Evolutionary conservation across 2,888 invertebrate genomes (phyloP).

Genomic region (Meandrusa payeni): DNA sequence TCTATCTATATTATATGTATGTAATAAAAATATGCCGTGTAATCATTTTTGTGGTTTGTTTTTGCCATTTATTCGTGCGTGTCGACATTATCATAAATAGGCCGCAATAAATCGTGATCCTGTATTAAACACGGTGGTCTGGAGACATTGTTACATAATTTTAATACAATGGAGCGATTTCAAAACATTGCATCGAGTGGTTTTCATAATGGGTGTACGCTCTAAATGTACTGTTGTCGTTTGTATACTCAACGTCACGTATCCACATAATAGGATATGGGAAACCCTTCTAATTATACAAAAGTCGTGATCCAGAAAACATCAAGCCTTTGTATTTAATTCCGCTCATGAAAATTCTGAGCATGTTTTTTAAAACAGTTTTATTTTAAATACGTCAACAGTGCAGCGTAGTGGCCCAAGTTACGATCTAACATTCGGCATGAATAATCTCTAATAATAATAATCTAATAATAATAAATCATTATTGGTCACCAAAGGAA

Average conservation of each 20-base stretch:
- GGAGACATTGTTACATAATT: constrained; percentile 17
- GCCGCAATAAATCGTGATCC: constrained; percentile 5
- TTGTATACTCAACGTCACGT: constrained; percentile 15
- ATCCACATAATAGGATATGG: constrained; percentile 10
- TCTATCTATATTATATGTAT: too few relatives aligned
- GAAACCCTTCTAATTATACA: constrained; percentile 16
- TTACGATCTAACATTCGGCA: too few relatives aligned
- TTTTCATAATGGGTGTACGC: constrained; percentile 11
- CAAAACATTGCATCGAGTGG: constrained; percentile 21
- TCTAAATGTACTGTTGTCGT: constrained; percentile 7
- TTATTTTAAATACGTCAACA: too few relatives aligned
- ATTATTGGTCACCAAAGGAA: too few relatives aligned
- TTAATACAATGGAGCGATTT: constrained; percentile 24
- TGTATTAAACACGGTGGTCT: constrained; percentile 9
- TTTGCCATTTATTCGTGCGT: background rate
- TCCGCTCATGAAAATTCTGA: too few relatives aligned
- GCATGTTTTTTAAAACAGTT: too few relatives aligned
- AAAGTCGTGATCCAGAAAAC: too few relatives aligned
- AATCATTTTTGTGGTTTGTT: background rate
- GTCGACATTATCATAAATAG: background rate
- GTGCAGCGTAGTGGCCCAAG: too few relatives aligned
- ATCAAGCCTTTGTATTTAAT: too few relatives aligned
- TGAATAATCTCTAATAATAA: too few relatives aligned
- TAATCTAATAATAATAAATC: too few relatives aligned
- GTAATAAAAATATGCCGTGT: too few relatives aligned